A percentile compares a stretch with the other conserved stretches of the same genome.
phyloP scores from a whole-genome alignment of 2,888 invertebrate species.

The Pristionchus fissidentatus region DNA sequence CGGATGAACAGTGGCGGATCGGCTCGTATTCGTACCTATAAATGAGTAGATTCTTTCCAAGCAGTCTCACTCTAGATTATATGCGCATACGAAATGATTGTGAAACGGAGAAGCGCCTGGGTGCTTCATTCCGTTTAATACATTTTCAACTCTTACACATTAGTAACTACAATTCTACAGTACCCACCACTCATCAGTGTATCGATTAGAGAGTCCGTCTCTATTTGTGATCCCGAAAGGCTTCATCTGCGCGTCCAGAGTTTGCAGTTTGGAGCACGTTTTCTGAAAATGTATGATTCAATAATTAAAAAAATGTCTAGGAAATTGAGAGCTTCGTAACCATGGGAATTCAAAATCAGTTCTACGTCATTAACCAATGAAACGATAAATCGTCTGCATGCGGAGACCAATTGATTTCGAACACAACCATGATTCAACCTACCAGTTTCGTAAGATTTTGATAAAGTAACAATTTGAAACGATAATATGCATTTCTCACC shows the following conservation, averaged over 20 bases:
- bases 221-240: conserved; percentile 71
- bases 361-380: no score
- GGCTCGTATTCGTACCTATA: conserved; percentile 73
- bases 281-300: conserved; percentile 68
- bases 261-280: conserved; percentile 69
- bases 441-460: no score
- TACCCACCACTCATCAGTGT: conserved; percentile 68
- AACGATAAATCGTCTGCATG: background rate
- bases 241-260: conserved; percentile 71
- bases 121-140: no score
- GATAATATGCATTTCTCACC: conserved; percentile 53
- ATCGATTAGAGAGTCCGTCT: conserved; percentile 73
- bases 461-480: no score
- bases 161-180: background rate
- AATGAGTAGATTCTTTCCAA: background rate
- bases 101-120: no score
- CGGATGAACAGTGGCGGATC: conserved; percentile 66
- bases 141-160: background rate
- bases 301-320: no score
- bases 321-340: no score
- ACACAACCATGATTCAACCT: no score
- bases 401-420: conserved; percentile 31
- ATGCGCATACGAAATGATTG: background rate
- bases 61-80: no score
- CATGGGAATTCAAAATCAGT: no score